These are phyloP conservation scores for Drosophila orosa DNA, from an alignment of 1,140 invertebrate genomes.

Conservation along the genomic window DNA sequence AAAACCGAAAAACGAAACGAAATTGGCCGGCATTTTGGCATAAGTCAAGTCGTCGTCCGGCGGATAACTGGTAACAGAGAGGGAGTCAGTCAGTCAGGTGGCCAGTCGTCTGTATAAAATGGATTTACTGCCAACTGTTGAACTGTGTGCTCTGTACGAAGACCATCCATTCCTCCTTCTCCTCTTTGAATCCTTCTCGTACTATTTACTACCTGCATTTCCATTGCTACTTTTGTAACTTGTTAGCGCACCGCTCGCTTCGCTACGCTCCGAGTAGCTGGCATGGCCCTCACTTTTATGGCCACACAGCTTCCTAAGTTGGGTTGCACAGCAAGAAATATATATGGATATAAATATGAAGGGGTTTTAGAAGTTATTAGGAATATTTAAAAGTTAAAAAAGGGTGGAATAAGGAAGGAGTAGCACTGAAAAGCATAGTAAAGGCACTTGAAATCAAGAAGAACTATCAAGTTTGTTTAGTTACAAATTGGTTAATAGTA, in stretches of 20 bases:
- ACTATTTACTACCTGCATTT: conserved; percentile 82
- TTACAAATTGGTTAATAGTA: background rate
- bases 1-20: conserved; percentile 57
- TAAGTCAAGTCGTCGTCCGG: conserved; percentile 70
- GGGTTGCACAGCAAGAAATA: conserved; percentile 8
- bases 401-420: accelerated
- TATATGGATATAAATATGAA: no score
- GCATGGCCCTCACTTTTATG: conserved; percentile 46
- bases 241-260: conserved; percentile 68
- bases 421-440: background rate
- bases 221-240: conserved; percentile 82
- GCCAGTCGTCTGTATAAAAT: conserved; percentile 82
- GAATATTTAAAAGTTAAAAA: background rate
- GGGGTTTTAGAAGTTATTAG: no score
- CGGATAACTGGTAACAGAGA: conserved; percentile 19
- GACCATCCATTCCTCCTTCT: background rate
- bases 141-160: conserved; percentile 54
- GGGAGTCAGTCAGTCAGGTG: conserved; percentile 59
- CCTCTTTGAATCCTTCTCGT: background rate
- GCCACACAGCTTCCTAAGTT: conserved; percentile 41
- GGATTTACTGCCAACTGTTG: conserved; percentile 83
- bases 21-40: conserved; percentile 78
- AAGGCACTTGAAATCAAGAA: background rate
- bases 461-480: background rate
- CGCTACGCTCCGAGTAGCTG: conserved; percentile 45